These are phyloP conservation scores for Eupeodes corollae DNA, from an alignment of 1,140 invertebrate genomes.

Conservation along the genomic window DNA sequence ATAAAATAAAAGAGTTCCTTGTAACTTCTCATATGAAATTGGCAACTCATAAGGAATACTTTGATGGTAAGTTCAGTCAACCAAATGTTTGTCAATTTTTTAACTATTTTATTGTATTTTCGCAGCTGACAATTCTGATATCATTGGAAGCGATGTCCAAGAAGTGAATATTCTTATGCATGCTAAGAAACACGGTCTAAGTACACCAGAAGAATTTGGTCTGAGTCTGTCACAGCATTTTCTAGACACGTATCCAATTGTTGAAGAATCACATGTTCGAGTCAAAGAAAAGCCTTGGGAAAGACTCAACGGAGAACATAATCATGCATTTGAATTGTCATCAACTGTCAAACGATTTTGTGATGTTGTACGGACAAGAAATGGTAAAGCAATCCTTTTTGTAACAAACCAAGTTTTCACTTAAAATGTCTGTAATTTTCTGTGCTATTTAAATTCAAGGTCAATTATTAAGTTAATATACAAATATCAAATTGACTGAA, in stretches of 20 bases:
- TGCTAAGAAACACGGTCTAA: constrained; percentile 1
- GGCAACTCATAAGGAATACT: constrained; percentile 5
- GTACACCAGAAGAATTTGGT: constrained; percentile 3
- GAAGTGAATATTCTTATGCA: constrained; percentile 2
- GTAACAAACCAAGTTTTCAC: not conserved
- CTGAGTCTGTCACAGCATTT: constrained; percentile 2
- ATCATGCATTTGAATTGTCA: constrained; percentile 2
- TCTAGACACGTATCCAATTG: not conserved
- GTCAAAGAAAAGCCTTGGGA: constrained; percentile 3
- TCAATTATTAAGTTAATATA: too few relatives aligned
- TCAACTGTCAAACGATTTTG: not conserved
- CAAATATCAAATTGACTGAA: too few relatives aligned
- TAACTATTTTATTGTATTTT: too few relatives aligned
- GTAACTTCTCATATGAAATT: constrained; percentile 1
- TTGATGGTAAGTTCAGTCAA: constrained; percentile 3
- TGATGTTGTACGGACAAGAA: constrained; percentile 3
- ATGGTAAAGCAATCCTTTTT: not conserved
- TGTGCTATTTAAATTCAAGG: too few relatives aligned
- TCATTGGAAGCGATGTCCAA: constrained; percentile 3
- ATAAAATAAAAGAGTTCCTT: not conserved
- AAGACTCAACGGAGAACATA: constrained; percentile 2
- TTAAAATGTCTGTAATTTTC: too few relatives aligned
- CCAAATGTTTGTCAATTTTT: too few relatives aligned
- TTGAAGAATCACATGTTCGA: constrained; percentile 1
- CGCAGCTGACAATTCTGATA: constrained; percentile 4